A percentile compares a stretch with the other conserved stretches of the same genome.
Evolutionary conservation across 2,888 invertebrate genomes (phyloP).

Genomic region (Luperina nickerlii): DNA sequence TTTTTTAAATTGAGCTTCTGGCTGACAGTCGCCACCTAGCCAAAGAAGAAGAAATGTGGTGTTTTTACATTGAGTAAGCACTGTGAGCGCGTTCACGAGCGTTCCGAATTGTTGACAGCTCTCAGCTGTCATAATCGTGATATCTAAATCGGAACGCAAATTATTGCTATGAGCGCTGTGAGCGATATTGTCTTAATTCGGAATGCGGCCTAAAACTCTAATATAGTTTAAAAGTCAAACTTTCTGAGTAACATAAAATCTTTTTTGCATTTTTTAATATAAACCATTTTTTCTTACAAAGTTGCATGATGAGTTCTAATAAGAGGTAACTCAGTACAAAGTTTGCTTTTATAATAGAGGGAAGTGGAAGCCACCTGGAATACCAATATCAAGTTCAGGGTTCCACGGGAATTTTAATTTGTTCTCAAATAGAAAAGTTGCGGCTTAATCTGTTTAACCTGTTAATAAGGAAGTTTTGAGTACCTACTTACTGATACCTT

Average conservation of each 20-base stretch:
- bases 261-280: constrained; percentile 8
- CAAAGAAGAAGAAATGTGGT: too few relatives aligned
- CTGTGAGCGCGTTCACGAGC: too few relatives aligned
- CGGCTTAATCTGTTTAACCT: neutral
- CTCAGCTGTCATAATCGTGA: too few relatives aligned
- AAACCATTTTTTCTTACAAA: constrained; percentile 29
- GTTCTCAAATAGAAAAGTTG: neutral
- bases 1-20: too few relatives aligned
- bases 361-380: constrained; percentile 35
- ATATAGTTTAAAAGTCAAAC: constrained; percentile 38
- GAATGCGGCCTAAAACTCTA: constrained; percentile 8
- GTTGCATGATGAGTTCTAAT: constrained; percentile 45
- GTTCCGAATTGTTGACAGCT: too few relatives aligned
- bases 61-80: too few relatives aligned
- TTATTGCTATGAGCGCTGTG: too few relatives aligned
- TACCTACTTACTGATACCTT: too few relatives aligned
- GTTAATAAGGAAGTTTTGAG: too few relatives aligned
- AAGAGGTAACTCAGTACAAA: constrained; percentile 37
- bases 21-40: too few relatives aligned
- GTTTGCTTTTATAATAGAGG: constrained; percentile 33
- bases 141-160: too few relatives aligned
- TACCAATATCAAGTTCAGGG: constrained; percentile 25
- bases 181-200: too few relatives aligned
- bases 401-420: constrained; percentile 7
- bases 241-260: constrained; percentile 29